These are phyloP conservation scores for Euwallacea fornicatus DNA, from an alignment of 1,140 invertebrate species.

Conservation along the genomic window DNA sequence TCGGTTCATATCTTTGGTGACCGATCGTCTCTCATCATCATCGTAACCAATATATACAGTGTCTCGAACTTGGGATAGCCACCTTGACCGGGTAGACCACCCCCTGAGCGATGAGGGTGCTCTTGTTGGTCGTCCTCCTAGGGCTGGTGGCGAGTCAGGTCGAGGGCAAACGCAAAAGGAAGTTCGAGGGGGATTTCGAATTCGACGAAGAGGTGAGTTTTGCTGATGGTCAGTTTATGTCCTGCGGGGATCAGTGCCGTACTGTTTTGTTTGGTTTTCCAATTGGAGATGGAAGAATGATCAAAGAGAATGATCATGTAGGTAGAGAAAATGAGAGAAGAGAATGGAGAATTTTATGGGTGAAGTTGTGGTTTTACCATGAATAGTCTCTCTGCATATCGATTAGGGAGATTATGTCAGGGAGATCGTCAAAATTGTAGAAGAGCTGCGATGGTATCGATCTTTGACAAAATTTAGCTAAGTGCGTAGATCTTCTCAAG, in stretches of 20 bases:
- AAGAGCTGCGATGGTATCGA: too few relatives aligned
- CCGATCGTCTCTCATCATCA: constrained; percentile 1
- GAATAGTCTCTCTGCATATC: too few relatives aligned
- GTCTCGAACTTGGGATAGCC: not conserved
- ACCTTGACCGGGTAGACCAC: constrained; percentile 1
- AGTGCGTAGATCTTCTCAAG: too few relatives aligned
- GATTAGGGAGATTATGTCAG: too few relatives aligned
- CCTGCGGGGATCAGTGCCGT: not conserved
- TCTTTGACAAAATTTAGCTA: too few relatives aligned
- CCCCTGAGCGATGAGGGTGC: constrained; percentile 42
- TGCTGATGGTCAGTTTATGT: not conserved
- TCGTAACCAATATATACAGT: constrained; percentile 1
- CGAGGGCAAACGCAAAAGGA: constrained; percentile 62
- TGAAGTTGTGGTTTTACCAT: too few relatives aligned
- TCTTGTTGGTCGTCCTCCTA: constrained; percentile 54
- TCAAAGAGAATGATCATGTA: too few relatives aligned
- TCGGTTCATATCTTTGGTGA: not conserved
- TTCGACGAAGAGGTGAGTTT: constrained; percentile 68
- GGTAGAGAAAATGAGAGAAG: too few relatives aligned
- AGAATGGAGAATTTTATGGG: too few relatives aligned
- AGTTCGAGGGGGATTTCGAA: constrained; percentile 70
- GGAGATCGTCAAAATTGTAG: too few relatives aligned
- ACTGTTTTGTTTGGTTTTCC: too few relatives aligned
- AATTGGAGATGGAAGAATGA: too few relatives aligned
- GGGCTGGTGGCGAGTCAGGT: constrained; percentile 51